Percentiles rank a stretch among this genome's conserved stretches.
Conservation (phyloP, 2,797 vertebrate genomes). For the Pyrrhura leucotis region DNA sequence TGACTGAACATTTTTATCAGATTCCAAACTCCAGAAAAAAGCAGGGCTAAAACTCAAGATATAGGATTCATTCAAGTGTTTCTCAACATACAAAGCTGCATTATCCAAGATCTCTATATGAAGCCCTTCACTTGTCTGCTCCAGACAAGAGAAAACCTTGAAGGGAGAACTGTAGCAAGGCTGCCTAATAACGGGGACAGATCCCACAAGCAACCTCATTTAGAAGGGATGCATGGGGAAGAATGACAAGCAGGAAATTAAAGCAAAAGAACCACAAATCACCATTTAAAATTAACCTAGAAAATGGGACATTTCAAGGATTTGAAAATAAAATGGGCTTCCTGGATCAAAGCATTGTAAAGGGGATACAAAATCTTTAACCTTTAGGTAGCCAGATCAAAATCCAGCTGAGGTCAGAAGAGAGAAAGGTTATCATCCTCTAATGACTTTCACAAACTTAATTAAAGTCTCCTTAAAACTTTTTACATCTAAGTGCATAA, state of each 20-base stretch:
- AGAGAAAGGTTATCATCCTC: conserved; percentile 53
- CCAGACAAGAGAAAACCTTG: background rate
- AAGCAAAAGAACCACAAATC: conserved; percentile 6
- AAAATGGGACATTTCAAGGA: conserved; percentile 50
- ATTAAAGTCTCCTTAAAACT: conserved; percentile 42
- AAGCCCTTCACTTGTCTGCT: background rate
- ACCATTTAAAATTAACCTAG: conserved; percentile 19
- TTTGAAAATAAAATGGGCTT: conserved; percentile 35
- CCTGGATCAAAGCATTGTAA: conserved; percentile 39
- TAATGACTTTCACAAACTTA: conserved; percentile 52
- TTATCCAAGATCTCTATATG: background rate
- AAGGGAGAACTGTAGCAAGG: background rate
- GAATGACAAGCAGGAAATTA: conserved; percentile 37
- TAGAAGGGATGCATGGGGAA: background rate
- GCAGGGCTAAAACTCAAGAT: background rate
- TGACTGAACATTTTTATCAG: background rate
- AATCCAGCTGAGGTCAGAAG: conserved; percentile 49
- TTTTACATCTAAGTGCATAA: conserved; percentile 29
- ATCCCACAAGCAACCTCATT: background rate
- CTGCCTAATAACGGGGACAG: background rate
- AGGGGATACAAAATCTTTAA: conserved; percentile 42
- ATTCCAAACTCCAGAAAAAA: background rate
- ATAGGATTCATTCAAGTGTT: background rate
- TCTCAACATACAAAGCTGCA: background rate
- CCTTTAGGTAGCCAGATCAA: conserved; percentile 48